Conservation (phyloP, 23 tunicate genomes). For the Botrylloides violaceus region DNA sequence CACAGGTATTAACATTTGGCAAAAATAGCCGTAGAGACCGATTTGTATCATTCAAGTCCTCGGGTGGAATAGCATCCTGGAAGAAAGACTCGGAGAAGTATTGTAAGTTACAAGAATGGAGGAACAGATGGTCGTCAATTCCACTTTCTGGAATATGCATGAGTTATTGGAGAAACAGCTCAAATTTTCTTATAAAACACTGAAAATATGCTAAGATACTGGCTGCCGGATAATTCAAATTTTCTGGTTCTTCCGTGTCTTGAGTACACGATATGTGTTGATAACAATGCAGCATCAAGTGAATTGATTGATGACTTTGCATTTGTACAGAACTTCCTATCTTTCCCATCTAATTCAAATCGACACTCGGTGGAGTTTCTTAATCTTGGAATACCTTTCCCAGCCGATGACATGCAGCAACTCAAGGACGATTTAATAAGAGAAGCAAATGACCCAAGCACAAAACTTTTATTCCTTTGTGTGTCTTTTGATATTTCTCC, state of each 20-base stretch:
- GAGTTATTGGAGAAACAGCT: neutral
- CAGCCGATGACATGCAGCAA: neutral
- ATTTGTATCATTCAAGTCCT: neutral
- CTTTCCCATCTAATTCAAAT: slow-evolving; percentile 3
- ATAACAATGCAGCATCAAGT: neutral
- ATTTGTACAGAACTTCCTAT: neutral
- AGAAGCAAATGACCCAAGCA: neutral
- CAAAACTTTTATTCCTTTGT: slow-evolving; percentile 1
- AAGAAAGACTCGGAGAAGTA: slow-evolving; percentile 1
- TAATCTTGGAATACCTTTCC: neutral
- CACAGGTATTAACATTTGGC: neutral
- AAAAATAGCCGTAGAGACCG: neutral
- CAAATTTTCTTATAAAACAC: neutral
- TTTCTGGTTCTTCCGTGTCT: neutral
- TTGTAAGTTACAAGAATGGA: neutral
- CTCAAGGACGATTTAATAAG: neutral
- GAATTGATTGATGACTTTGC: neutral
- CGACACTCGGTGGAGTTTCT: neutral
- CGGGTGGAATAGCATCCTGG: neutral
- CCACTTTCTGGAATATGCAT: slow-evolving; percentile 7
- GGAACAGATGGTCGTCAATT: neutral
- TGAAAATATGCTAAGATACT: slow-evolving; percentile 12
- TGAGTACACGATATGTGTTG: neutral
- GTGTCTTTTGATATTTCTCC: neutral
- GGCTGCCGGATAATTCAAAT: slow-evolving; percentile 2